phyloP scores from a whole-genome alignment of 2,797 vertebrate species.

The Falco concolor region DNA sequence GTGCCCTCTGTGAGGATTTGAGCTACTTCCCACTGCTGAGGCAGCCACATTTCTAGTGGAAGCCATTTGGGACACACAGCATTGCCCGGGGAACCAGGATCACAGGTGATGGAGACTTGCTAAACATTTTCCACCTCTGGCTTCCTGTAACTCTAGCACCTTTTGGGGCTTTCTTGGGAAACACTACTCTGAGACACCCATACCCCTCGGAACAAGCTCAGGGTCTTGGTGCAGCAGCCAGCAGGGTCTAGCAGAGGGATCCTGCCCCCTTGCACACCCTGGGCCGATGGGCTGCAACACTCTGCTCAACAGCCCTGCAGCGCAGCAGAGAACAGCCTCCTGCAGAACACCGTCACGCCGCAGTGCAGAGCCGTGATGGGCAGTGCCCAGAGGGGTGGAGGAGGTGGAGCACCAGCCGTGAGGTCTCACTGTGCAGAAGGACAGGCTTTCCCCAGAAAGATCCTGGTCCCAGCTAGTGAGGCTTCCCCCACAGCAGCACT shows the following conservation, averaged over 20 bases:
- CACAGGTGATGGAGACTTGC: background rate
- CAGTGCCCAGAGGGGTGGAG: background rate
- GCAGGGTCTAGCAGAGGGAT: background rate
- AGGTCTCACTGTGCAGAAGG: background rate
- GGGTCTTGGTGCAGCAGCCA: background rate
- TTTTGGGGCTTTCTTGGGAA: background rate
- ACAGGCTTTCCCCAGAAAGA: background rate
- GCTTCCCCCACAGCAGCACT: background rate
- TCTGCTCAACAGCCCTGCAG: background rate
- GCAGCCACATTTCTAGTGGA: background rate
- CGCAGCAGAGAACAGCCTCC: background rate
- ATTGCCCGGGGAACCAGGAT: background rate
- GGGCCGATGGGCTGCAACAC: background rate
- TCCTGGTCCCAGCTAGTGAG: too few relatives aligned
- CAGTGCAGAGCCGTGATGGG: background rate
- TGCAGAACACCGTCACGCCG: background rate
- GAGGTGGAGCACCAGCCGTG: fast-evolving
- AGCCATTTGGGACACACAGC: background rate
- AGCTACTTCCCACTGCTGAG: background rate
- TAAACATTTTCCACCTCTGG: background rate
- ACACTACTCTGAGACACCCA: background rate
- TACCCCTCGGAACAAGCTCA: too few relatives aligned
- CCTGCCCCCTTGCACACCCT: background rate
- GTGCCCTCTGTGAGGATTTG: background rate
- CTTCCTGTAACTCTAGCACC: background rate